phyloP scores from a whole-genome alignment of 1,140 invertebrate species.

The Calliphora vicina region DNA sequence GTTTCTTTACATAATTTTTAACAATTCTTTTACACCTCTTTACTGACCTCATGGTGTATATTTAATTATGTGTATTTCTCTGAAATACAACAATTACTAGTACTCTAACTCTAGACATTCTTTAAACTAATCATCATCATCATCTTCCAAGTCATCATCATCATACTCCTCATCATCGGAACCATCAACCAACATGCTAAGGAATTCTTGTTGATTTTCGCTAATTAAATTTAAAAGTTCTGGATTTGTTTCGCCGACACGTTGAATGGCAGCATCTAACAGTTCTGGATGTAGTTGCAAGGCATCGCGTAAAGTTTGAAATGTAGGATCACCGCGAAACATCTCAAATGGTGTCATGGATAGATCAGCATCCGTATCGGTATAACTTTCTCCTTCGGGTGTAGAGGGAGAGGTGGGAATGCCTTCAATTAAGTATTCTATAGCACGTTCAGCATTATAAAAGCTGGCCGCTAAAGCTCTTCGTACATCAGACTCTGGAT shows the following conservation, averaged over 20 bases:
- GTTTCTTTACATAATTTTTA: no score
- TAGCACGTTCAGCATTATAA: conserved; percentile 51
- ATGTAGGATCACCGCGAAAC: conserved; percentile 41
- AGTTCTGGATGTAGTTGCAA: conserved; percentile 39
- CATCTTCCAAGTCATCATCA: not conserved
- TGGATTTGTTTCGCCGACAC: conserved; percentile 37
- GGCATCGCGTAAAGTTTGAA: conserved; percentile 36
- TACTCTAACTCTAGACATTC: not conserved
- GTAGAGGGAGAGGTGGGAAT: conserved; percentile 28
- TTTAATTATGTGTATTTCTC: not conserved
- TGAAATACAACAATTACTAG: not conserved
- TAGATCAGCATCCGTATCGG: conserved; percentile 15
- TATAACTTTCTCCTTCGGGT: conserved; percentile 24
- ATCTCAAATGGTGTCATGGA: conserved; percentile 37
- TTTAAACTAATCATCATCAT: not conserved
- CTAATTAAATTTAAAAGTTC: conserved; percentile 37
- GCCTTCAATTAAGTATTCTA: conserved; percentile 48
- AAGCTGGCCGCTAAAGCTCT: conserved; percentile 41
- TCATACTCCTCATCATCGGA: conserved; percentile 31
- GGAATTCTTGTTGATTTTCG: conserved; percentile 42
- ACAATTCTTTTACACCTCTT: no score
- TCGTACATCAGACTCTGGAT: conserved; percentile 45
- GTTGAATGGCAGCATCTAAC: conserved; percentile 36
- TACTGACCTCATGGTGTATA: not conserved
- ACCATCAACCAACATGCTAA: conserved; percentile 36